phyloP scores from a whole-genome alignment of 1,140 invertebrate genomes.

The Ridgeia piscesae region DNA sequence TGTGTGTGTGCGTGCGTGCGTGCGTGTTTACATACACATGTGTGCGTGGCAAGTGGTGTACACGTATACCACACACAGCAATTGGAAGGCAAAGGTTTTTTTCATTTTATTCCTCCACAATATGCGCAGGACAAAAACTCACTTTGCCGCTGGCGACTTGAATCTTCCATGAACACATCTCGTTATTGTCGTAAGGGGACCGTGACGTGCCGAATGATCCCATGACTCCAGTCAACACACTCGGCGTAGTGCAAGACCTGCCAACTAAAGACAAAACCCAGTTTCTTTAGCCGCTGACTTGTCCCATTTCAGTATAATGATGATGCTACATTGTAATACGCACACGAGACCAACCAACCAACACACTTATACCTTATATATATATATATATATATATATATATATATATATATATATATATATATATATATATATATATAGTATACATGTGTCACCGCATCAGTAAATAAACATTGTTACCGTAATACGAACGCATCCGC shows the following conservation, averaged over 20 bases:
- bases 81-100: not conserved
- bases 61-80: not conserved
- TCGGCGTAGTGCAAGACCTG: not conserved
- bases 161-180: not conserved
- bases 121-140: not conserved
- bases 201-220: not conserved
- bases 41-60: not conserved
- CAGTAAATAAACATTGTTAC: too few species aligned
- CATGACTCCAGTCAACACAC: not conserved
- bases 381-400: too few species aligned
- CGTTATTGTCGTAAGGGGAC: not conserved
- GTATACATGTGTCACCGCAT: too few species aligned
- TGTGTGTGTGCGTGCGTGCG: not conserved
- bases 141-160: not conserved
- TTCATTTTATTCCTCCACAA: too few species aligned
- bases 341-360: too few species aligned
- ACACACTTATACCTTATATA: too few species aligned
- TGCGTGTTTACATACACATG: not conserved
- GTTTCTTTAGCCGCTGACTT: too few species aligned
- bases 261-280: not conserved
- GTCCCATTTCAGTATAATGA: too few species aligned
- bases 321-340: too few species aligned
- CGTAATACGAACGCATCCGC: not conserved
- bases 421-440: too few species aligned
- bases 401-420: too few species aligned